These are phyloP conservation scores for Carterocephalus palaemon DNA, from an alignment of 2,888 invertebrate genomes.

Conservation along the genomic window DNA sequence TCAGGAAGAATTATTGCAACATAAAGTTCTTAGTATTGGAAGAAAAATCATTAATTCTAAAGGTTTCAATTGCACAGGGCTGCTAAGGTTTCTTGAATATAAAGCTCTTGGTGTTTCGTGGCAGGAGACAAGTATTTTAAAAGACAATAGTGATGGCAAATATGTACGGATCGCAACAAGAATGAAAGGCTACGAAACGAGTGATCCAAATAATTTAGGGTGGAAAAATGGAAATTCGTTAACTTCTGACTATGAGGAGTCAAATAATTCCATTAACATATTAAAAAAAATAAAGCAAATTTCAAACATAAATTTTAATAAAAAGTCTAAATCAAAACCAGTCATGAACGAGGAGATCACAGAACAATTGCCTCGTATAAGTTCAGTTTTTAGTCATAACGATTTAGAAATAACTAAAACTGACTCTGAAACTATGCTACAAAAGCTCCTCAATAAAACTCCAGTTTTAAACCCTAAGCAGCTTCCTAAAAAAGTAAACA, in stretches of 20 bases:
- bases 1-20: conserved; percentile 48
- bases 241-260: conserved; percentile 4
- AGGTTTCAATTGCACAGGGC: conserved; percentile 51
- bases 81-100: conserved; percentile 58
- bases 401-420: conserved; percentile 20
- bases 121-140: conserved; percentile 31
- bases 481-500: conserved; percentile 49
- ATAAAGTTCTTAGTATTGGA: conserved; percentile 64
- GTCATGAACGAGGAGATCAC: neutral
- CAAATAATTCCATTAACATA: conserved; percentile 24
- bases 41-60: conserved; percentile 55
- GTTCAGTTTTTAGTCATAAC: conserved; percentile 9
- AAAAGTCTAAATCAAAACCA: neutral
- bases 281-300: conserved; percentile 16
- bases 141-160: conserved; percentile 4
- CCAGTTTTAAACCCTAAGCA: conserved; percentile 67
- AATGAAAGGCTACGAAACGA: conserved; percentile 34
- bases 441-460: conserved; percentile 48
- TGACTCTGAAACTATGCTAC: conserved; percentile 26
- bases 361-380: conserved; percentile 32
- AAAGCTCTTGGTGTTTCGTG: conserved; percentile 56
- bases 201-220: conserved; percentile 34
- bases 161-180: conserved; percentile 50
- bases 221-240: conserved; percentile 38
- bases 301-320: neutral